These are phyloP conservation scores for Acomys russatus DNA, from an alignment of 2,797 vertebrate species.

Conservation along the genomic window DNA sequence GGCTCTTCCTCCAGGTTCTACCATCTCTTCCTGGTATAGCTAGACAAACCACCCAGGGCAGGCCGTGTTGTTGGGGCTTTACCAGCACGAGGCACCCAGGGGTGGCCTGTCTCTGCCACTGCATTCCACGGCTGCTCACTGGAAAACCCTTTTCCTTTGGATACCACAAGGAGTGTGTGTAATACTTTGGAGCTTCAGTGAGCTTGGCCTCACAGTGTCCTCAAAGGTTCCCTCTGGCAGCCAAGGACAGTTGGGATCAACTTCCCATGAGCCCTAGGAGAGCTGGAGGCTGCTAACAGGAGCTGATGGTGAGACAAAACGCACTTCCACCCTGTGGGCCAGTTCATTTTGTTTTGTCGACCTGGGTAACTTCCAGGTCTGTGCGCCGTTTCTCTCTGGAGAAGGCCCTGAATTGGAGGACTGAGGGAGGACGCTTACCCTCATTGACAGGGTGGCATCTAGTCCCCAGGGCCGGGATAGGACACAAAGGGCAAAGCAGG, in stretches of 20 bases:
- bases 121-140: background rate
- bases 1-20: background rate
- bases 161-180: background rate
- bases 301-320: background rate
- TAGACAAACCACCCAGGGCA: accelerated
- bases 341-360: background rate
- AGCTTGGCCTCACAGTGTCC: background rate
- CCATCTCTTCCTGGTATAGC: background rate
- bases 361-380: too few relatives aligned
- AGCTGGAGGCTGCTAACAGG: background rate
- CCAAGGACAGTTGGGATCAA: too few relatives aligned
- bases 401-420: background rate
- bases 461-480: background rate
- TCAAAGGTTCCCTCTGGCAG: too few relatives aligned
- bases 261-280: background rate
- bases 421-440: background rate
- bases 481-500: background rate
- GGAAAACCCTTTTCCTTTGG: background rate
- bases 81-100: too few relatives aligned
- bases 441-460: background rate
- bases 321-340: background rate
- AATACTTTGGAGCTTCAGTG: accelerated
- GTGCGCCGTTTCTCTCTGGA: background rate
- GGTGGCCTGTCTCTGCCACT: background rate
- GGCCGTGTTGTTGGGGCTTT: background rate